Base-by-base conservation (phyloP, 2,888 invertebrate species). In the Xanthia togata region DNA sequence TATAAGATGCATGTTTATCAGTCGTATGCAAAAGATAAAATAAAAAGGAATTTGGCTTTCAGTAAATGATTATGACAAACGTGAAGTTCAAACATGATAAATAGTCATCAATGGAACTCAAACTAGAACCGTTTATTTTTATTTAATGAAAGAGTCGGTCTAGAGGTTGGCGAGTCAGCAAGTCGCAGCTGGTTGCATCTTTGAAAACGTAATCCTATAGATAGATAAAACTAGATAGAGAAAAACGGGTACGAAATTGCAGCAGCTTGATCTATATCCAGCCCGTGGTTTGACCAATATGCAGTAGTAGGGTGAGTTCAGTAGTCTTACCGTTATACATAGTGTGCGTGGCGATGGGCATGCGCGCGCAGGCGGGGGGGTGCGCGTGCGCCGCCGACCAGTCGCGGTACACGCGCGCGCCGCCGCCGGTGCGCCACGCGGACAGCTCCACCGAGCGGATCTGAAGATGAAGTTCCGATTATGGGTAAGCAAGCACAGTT, bases 361-460 rank as follows among this genome's bases (percentile, higher is more conserved):
- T 96, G 88, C 94, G 93, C 79, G 96, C 97, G 93, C 95, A 96
- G 85, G 96, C 96, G 78, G 96, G 96, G 65, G 96, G 96, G 91
- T 97, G 97, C 92, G 97, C 96, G 87, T 94, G 94, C 89, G 95
- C 95, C 84, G 95, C 85, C 67, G 93, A 92, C 96, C 96, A 97
- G 96, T 97, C 97, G 94, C 97, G 97, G 94, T 97, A 96, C 93
- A 97, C 97, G 91, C 97, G 97, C 93, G 97, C 94, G 57, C 89
- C 91, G 89, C 88, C 89, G 23, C 87, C 87, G 14, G 91, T 97
- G 93, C 93, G 94, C 96, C 96, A 96, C 78, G 95, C 95, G 0
- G 95, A 94, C 73, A 94, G 82, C 91, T 96, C 96, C 82, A 96
- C 93, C 79, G 93, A 91, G 41, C 95, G 94, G 79, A 95, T 93